Conservation (phyloP, 2,888 invertebrate species). For the Pantelozetes paolii region DNA sequence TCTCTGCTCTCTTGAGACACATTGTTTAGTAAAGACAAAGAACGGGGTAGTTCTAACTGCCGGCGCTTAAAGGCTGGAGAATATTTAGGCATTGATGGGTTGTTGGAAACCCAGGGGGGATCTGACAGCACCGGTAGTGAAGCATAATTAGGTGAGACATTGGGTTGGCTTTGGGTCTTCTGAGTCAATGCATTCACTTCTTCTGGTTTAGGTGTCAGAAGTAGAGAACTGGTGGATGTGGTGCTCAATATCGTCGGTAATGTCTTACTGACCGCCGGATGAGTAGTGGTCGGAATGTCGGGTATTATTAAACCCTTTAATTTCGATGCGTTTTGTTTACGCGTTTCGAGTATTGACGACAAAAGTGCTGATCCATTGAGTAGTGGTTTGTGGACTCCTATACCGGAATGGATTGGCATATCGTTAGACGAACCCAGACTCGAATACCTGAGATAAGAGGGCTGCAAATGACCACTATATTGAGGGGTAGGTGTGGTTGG, state of each 20-base stretch:
- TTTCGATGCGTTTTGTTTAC: constrained; percentile 75
- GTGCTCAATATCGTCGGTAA: constrained; percentile 45
- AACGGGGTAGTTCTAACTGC: constrained; percentile 55
- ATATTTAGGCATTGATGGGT: constrained; percentile 64
- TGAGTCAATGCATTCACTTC: constrained; percentile 38
- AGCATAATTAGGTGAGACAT: background rate
- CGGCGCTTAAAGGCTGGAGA: constrained; percentile 76
- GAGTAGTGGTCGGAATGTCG: constrained; percentile 61
- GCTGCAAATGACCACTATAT: constrained; percentile 38
- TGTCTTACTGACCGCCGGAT: constrained; percentile 63
- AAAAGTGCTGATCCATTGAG: constrained; percentile 16
- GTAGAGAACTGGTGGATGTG: constrained; percentile 31
- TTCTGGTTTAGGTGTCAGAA: constrained; percentile 32
- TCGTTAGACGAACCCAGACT: constrained; percentile 12
- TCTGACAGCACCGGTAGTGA: constrained; percentile 41
- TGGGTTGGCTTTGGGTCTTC: constrained; percentile 21
- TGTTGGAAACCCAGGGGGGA: constrained; percentile 48
- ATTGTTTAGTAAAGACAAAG: constrained; percentile 9
- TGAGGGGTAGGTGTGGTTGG: background rate
- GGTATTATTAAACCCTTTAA: constrained; percentile 82
- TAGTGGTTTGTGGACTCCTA: constrained; percentile 27
- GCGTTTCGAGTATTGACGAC: constrained; percentile 55
- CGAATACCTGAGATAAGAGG: constrained; percentile 33
- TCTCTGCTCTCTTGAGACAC: background rate
- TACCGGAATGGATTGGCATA: background rate